phyloP scores from a whole-genome alignment of 2,113 vertebrate species.

The Scartelaos histophorus region DNA sequence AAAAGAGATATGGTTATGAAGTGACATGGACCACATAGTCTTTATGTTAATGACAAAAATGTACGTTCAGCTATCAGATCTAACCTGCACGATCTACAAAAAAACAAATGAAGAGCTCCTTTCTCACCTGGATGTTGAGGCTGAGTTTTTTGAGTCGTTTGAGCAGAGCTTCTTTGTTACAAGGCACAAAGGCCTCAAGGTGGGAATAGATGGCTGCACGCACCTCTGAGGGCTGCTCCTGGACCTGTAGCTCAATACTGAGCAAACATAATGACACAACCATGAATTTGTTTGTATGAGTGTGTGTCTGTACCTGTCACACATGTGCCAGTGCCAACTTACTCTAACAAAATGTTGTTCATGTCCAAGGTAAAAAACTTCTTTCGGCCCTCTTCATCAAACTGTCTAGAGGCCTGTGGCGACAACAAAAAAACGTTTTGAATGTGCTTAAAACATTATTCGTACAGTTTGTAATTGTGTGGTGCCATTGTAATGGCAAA shows the following conservation, averaged over 20 bases:
- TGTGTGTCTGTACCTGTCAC: not conserved
- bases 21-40: too few relatives aligned
- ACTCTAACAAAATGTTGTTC: conserved; percentile 99
- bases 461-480: not conserved
- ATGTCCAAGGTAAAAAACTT: conserved; percentile 99
- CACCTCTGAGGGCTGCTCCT: conserved; percentile 84
- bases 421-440: not conserved
- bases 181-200: conserved; percentile 96
- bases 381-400: conserved; percentile 97
- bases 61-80: not conserved
- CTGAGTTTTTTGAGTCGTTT: conserved; percentile 98
- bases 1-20: too few relatives aligned
- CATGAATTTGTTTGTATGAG: not conserved
- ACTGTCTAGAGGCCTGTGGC: conserved; percentile 90
- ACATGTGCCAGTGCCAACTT: conserved; percentile 68
- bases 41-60: too few relatives aligned
- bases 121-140: conserved; percentile 91
- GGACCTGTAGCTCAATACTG: conserved; percentile 96
- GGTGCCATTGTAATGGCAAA: too few relatives aligned
- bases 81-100: not conserved
- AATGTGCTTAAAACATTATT: not conserved
- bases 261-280: not conserved
- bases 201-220: conserved; percentile 89
- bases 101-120: not conserved
- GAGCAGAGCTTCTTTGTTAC: conserved; percentile 94